phyloP scores from a whole-genome alignment of 2,888 invertebrate species.

The Drosophila mulleri region DNA sequence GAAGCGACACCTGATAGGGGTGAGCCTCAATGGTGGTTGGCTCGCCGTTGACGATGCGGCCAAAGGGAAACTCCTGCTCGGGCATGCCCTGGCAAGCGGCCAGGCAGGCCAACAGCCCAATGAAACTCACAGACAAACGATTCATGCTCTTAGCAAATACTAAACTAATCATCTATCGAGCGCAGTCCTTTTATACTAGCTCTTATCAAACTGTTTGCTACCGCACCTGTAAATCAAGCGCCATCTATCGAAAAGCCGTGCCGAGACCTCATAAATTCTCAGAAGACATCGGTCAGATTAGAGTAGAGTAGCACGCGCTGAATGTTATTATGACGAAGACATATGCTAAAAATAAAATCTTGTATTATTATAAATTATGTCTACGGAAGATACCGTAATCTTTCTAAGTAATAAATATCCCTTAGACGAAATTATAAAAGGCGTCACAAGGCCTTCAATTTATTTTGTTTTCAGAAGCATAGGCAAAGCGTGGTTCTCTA shows the following conservation, averaged over 20 bases:
- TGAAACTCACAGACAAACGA: slow-evolving; percentile 42
- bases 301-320: neutral
- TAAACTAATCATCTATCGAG: slow-evolving; percentile 25
- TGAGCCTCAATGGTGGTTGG: slow-evolving; percentile 82
- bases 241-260: neutral
- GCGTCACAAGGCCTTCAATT: too few species aligned
- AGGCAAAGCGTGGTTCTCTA: too few species aligned
- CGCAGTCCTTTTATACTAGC: slow-evolving; percentile 51
- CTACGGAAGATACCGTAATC: too few species aligned
- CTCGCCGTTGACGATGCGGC: slow-evolving; percentile 85
- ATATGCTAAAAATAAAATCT: too few species aligned
- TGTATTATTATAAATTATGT: too few species aligned
- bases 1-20: slow-evolving; percentile 86
- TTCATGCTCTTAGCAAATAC: slow-evolving; percentile 55
- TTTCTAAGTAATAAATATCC: too few species aligned
- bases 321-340: too few species aligned
- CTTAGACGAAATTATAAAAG: too few species aligned
- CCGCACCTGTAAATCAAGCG: neutral
- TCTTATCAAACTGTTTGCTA: neutral
- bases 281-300: neutral
- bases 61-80: slow-evolving; percentile 62
- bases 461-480: too few species aligned
- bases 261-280: slow-evolving; percentile 2
- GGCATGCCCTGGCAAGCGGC: slow-evolving; percentile 42
- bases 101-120: slow-evolving; percentile 52